These are phyloP conservation scores for Neoascia interrupta DNA, from an alignment of 2,888 invertebrate genomes.

Conservation along the genomic window DNA sequence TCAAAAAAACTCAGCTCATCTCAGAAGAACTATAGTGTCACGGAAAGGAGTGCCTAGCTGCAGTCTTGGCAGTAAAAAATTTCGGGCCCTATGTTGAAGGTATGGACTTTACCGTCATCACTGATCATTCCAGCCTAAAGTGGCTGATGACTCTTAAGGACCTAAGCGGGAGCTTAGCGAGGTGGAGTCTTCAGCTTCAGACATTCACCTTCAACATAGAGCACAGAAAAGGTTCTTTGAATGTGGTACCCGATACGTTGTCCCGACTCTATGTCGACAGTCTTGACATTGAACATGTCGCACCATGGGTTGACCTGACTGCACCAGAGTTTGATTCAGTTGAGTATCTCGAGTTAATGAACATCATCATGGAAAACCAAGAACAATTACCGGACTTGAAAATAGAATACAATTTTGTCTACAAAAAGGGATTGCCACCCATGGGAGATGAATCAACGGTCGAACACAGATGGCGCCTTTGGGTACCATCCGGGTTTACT, in stretches of 20 bases:
- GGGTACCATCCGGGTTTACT: not conserved
- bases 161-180: no score
- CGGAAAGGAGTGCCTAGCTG: no score
- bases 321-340: not conserved
- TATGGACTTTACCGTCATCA: no score
- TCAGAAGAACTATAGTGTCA: not conserved
- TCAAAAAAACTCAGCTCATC: no score
- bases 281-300: not conserved
- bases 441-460: not conserved
- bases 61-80: no score
- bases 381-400: no score
- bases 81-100: constrained; percentile 53
- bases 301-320: not conserved
- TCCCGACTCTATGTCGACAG: not conserved
- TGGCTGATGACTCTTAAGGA: no score
- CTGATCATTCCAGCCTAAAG: no score
- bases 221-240: not conserved
- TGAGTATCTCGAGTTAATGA: not conserved
- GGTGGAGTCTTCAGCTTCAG: not conserved
- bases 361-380: not conserved
- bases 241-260: not conserved
- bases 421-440: not conserved
- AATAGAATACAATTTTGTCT: no score
- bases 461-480: not conserved
- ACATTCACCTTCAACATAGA: not conserved